Conservation (phyloP, 1,140 invertebrate genomes). For the Plutomurus gul region DNA sequence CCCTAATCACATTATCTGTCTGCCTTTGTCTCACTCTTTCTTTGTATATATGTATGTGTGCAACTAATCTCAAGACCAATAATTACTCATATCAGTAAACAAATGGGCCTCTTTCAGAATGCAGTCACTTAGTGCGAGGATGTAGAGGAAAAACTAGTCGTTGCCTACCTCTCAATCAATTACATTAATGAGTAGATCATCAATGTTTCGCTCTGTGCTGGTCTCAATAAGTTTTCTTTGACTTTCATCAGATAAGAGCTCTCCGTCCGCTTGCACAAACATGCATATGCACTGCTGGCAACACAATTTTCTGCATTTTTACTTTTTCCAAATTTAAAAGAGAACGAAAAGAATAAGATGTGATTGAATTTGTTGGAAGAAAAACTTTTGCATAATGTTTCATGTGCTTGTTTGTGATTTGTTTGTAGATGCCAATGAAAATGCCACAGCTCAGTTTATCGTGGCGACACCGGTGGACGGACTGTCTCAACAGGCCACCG, state of each 20-base stretch:
- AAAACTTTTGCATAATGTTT: neutral
- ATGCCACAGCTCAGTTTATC: neutral
- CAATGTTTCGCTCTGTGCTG: conserved; percentile 12
- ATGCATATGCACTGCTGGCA: too few relatives aligned
- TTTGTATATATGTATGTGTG: neutral
- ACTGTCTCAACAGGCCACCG: neutral
- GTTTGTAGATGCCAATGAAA: conserved; percentile 27
- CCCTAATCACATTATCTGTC: too few relatives aligned
- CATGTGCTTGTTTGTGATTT: neutral
- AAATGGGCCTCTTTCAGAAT: conserved; percentile 24
- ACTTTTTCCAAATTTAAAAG: neutral
- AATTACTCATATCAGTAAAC: conserved; percentile 31
- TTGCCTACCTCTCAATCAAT: conserved; percentile 2
- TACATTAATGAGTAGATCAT: neutral
- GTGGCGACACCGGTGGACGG: neutral
- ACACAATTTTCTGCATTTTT: neutral
- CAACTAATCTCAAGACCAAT: neutral
- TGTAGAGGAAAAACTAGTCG: neutral
- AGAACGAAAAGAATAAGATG: neutral
- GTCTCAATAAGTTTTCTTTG: neutral
- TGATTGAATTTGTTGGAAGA: neutral
- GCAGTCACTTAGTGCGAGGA: neutral
- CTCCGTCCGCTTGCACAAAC: neutral
- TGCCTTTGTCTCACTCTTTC: too few relatives aligned
- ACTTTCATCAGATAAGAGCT: conserved; percentile 29